These are phyloP conservation scores for Hyaena hyaena DNA, from an alignment of 2,113 vertebrate species.

Conservation along the genomic window DNA sequence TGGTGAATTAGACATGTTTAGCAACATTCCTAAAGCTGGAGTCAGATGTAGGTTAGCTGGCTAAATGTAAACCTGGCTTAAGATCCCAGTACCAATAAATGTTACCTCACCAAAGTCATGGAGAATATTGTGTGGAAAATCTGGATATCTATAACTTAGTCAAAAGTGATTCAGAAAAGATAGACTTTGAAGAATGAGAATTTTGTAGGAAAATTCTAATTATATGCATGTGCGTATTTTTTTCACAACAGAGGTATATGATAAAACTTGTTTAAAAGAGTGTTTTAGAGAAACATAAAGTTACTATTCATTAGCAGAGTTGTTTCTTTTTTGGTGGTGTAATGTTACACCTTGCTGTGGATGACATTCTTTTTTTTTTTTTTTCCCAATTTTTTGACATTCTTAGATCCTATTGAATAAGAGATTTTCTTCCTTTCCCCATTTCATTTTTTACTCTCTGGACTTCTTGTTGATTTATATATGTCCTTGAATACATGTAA, in stretches of 20 bases:
- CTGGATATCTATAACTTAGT: not conserved
- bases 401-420: not conserved
- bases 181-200: not conserved
- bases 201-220: slow-evolving; percentile 15
- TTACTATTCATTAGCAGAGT: not conserved
- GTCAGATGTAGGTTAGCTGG: not conserved
- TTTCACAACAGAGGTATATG: not conserved
- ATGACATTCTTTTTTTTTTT: not conserved
- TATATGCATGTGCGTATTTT: not conserved
- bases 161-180: not conserved
- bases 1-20: slow-evolving; percentile 1
- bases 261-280: not conserved
- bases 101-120: not conserved
- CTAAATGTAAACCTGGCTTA: not conserved
- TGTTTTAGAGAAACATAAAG: not conserved
- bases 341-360: not conserved
- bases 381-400: not conserved
- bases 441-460: not conserved
- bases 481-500: not conserved
- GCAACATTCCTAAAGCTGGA: slow-evolving; percentile 22
- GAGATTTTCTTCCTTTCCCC: not conserved
- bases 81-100: not conserved
- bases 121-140: not conserved
- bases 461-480: not conserved
- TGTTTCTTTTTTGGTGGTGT: not conserved